Evolutionary conservation across 1,140 invertebrate genomes (phyloP).

Genomic region (Augochlora pura): DNA sequence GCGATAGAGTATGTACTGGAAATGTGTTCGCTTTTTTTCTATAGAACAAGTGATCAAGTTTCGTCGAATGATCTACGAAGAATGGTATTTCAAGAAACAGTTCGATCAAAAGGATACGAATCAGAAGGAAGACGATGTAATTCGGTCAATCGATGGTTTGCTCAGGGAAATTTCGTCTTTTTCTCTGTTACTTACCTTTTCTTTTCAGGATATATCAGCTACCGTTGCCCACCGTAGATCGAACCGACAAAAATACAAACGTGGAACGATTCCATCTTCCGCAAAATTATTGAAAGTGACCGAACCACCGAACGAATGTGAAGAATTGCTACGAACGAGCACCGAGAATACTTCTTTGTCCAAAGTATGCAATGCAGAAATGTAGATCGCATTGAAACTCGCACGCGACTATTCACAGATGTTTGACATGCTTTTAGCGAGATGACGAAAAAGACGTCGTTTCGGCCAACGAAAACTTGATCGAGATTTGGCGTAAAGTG

Average conservation of each 20-base stretch:
- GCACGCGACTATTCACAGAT: not conserved
- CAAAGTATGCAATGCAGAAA: too few relatives aligned
- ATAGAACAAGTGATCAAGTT: conserved; percentile 51
- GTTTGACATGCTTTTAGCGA: not conserved
- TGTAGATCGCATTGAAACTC: too few relatives aligned
- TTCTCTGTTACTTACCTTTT: not conserved
- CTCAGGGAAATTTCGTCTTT: too few relatives aligned
- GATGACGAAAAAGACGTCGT: too few relatives aligned
- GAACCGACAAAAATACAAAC: not conserved
- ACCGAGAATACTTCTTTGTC: too few relatives aligned
- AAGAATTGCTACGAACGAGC: too few relatives aligned
- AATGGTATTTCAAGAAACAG: conserved; percentile 48
- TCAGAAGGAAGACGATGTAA: not conserved
- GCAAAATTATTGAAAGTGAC: too few relatives aligned
- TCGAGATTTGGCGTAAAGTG: conserved; percentile 20
- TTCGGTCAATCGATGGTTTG: not conserved
- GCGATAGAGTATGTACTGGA: not conserved
- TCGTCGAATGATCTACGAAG: conserved; percentile 43
- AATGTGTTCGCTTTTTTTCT: not conserved
- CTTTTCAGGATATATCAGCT: conserved; percentile 13
- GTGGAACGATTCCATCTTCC: not conserved
- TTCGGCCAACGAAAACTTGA: not conserved
- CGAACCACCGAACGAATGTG: not conserved
- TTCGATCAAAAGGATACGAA: not conserved
- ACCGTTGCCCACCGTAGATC: conserved; percentile 2